Percentiles rank a stretch among this genome's conserved stretches.
Conservation (phyloP, 2,888 invertebrate genomes). For the Drosophila demipolita region DNA sequence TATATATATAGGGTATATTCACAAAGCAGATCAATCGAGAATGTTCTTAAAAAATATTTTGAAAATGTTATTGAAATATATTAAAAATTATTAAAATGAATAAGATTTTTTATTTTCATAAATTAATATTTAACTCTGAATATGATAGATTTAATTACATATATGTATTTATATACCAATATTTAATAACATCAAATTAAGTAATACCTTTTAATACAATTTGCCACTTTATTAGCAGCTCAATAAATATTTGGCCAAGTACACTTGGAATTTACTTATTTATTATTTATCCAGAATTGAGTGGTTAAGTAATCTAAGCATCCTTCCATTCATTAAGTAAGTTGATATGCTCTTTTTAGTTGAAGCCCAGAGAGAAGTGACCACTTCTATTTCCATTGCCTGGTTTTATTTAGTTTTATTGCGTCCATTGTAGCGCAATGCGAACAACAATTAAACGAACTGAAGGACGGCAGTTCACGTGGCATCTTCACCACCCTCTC, state of each 20-base stretch:
- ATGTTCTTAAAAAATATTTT: neutral
- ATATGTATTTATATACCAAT: neutral
- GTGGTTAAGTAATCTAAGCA: neutral
- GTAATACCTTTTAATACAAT: neutral
- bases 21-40: neutral
- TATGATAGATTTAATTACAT: neutral
- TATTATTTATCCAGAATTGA: too few relatives aligned
- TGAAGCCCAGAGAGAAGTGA: constrained; percentile 36
- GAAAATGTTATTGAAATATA: too few relatives aligned
- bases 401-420: constrained; percentile 47
- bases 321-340: constrained; percentile 26
- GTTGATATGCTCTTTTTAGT: constrained; percentile 28
- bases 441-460: constrained; percentile 42
- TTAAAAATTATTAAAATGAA: neutral
- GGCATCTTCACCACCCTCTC: constrained; percentile 24
- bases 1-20: neutral
- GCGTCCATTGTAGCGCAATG: constrained; percentile 32
- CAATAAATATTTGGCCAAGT: neutral
- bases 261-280: neutral
- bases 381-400: constrained; percentile 37
- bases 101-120: neutral
- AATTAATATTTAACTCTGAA: neutral
- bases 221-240: neutral
- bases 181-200: neutral
- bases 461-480: constrained; percentile 40